A percentile compares a stretch with the other conserved stretches of the same genome.
Evolutionary conservation across 2,113 vertebrate genomes (phyloP).

Genomic region (Rousettus leschenaultii): DNA sequence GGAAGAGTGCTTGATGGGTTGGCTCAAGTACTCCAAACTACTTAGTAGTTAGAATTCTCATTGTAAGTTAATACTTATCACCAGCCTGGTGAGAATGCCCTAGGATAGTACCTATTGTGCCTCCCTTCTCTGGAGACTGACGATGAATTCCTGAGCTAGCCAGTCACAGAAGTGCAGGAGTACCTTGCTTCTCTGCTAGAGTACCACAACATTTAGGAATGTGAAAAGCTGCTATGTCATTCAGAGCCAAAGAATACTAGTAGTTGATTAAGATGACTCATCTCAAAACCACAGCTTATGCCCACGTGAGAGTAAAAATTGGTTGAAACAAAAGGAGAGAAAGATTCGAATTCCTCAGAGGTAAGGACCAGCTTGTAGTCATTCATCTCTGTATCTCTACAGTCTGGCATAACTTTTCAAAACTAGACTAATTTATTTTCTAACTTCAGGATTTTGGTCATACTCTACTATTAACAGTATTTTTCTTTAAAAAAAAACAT

Average conservation of each 20-base stretch:
- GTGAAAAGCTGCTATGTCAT: neutral
- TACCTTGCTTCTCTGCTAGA: neutral
- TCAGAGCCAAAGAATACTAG: neutral
- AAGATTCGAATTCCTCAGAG: neutral
- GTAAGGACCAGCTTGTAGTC: neutral
- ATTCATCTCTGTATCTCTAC: neutral
- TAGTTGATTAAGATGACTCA: neutral
- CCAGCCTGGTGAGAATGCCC: neutral
- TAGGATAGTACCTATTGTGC: neutral
- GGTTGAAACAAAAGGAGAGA: neutral
- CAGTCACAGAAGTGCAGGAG: neutral
- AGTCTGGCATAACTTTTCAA: neutral
- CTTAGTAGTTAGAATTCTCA: conserved; percentile 7
- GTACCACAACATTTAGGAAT: neutral
- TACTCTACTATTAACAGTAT: neutral
- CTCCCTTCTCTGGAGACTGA: neutral
- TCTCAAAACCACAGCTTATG: neutral
- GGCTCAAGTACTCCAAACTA: neutral
- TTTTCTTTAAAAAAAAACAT: neutral
- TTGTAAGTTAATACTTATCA: neutral
- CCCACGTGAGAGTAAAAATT: neutral
- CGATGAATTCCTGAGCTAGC: neutral
- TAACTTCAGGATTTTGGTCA: neutral
- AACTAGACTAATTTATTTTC: neutral
- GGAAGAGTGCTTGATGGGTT: neutral